These are phyloP conservation scores for Galeopsomyia nigrocyanea DNA, from an alignment of 2,888 invertebrate genomes.

Conservation along the genomic window DNA sequence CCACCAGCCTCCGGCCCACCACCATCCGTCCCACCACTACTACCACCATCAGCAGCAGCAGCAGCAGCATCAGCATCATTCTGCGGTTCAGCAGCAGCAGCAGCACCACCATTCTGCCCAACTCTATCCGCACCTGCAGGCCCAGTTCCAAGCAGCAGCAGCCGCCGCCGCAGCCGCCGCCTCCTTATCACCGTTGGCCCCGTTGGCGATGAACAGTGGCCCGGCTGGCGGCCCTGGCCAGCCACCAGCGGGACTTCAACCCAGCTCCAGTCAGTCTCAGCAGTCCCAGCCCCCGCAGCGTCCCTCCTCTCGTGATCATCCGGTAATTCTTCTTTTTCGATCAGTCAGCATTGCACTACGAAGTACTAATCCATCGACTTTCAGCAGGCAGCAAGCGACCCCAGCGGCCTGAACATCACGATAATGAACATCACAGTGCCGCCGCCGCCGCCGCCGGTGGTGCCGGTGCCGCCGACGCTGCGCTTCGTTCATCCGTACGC, in stretches of 20 bases:
- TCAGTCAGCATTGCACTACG: too few species aligned
- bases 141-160: constrained; percentile 56
- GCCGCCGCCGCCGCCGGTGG: constrained; percentile 58
- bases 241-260: constrained; percentile 45
- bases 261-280: constrained; percentile 12
- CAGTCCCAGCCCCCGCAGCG: background rate
- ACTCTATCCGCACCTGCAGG: constrained; percentile 15
- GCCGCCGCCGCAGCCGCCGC: constrained; percentile 71
- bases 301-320: constrained; percentile 38
- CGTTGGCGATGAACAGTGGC: constrained; percentile 50
- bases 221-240: constrained; percentile 50
- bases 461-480: constrained; percentile 69
- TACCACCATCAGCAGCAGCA: constrained; percentile 26
- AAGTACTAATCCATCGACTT: background rate
- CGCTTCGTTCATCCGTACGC: constrained; percentile 66
- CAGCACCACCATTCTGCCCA: constrained; percentile 43
- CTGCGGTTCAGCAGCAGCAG: constrained; percentile 38
- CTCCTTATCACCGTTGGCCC: constrained; percentile 46
- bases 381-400: constrained; percentile 40
- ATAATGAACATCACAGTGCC: constrained; percentile 50
- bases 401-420: constrained; percentile 45
- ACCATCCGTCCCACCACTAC: background rate
- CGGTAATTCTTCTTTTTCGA: constrained; percentile 18
- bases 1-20: constrained; percentile 3
- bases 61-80: constrained; percentile 25